A percentile compares a stretch with the other conserved stretches of the same genome.
These are phyloP conservation scores for Rhorus exstirpatorius DNA, from an alignment of 2,888 invertebrate genomes.

Conservation along the genomic window DNA sequence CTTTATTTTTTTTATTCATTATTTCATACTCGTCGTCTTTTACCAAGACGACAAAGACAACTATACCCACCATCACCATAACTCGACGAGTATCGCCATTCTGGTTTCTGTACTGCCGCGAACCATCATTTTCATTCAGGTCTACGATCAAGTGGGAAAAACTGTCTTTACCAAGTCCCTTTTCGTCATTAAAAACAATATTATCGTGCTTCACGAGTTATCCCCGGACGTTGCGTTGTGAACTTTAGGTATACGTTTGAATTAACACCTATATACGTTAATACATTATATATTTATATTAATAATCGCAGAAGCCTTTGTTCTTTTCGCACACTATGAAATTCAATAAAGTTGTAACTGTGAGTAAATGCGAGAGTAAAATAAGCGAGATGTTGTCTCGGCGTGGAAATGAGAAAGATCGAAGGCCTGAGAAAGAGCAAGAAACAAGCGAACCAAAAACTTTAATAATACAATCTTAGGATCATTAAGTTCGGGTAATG, in stretches of 20 bases:
- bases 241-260: no score
- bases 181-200: constrained; percentile 4
- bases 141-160: neutral
- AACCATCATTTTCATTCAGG: neutral
- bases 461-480: constrained; percentile 85
- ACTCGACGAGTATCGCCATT: neutral
- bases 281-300: no score
- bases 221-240: no score
- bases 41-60: constrained; percentile 1
- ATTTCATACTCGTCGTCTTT: constrained; percentile 11
- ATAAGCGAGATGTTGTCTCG: neutral
- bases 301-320: no score
- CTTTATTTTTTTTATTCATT: constrained; percentile 15
- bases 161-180: neutral
- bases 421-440: constrained; percentile 61
- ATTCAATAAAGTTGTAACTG: neutral
- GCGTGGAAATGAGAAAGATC: constrained; percentile 32
- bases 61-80: constrained; percentile 15
- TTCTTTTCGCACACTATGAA: neutral
- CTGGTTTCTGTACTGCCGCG: neutral
- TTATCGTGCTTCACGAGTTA: neutral
- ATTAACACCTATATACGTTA: no score
- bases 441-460: constrained; percentile 73
- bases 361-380: neutral
- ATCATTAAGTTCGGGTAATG: constrained; percentile 84